A percentile compares a stretch with the other conserved stretches of the same genome.
Conservation (phyloP, 2,888 invertebrate genomes). For the Cantharis nigra region DNA sequence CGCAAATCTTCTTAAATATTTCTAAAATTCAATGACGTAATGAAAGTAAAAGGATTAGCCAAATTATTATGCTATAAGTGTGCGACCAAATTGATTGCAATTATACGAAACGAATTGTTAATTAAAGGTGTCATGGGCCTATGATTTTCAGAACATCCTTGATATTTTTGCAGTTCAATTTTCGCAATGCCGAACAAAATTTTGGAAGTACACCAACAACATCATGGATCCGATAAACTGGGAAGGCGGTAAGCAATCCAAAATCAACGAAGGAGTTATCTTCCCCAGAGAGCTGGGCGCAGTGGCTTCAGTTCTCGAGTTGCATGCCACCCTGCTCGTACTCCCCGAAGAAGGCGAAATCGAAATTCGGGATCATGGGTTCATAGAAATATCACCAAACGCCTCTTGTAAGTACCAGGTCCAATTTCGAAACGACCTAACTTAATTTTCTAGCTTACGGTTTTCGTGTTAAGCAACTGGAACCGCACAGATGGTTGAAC, state of each 20-base stretch:
- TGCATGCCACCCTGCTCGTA: conserved; percentile 45
- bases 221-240: conserved; percentile 29
- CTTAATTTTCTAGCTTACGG: conserved; percentile 13
- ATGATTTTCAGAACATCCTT: neutral
- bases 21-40: neutral
- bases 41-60: neutral
- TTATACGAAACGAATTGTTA: neutral
- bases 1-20: neutral
- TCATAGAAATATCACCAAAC: conserved; percentile 48
- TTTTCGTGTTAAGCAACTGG: conserved; percentile 32
- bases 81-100: neutral
- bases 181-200: conserved; percentile 6
- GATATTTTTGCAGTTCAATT: neutral
- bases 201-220: conserved; percentile 24
- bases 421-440: conserved; percentile 31
- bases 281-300: conserved; percentile 29
- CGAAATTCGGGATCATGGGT: conserved; percentile 49
- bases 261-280: conserved; percentile 28
- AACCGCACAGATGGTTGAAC: conserved; percentile 47
- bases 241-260: conserved; percentile 12
- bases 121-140: conserved; percentile 2
- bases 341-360: conserved; percentile 57
- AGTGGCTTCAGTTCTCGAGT: conserved; percentile 21
- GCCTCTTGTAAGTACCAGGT: conserved; percentile 50
- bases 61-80: neutral